Conservation (phyloP, 2,113 vertebrate species). For the Phylloscopus whistleri region DNA sequence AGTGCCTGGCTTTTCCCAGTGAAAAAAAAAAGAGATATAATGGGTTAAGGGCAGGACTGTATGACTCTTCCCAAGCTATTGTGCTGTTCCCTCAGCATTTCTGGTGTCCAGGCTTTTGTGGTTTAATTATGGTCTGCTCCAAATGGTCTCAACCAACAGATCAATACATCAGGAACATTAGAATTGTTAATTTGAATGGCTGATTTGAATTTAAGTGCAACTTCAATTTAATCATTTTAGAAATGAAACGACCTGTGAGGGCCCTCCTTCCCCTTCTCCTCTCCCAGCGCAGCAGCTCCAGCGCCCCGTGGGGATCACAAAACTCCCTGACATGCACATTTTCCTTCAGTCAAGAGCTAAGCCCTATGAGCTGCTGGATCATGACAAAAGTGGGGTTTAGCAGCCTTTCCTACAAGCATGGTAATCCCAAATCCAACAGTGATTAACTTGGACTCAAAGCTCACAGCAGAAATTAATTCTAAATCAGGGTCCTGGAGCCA, state of each 20-base stretch:
- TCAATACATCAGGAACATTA: conserved; percentile 64
- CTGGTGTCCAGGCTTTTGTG: conserved; percentile 52
- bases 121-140: conserved; percentile 61
- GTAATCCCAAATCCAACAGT: conserved; percentile 61
- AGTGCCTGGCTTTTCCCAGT: background rate
- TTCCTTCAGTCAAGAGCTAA: conserved; percentile 47
- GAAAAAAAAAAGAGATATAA: background rate
- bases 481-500: conserved; percentile 27
- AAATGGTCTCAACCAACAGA: conserved; percentile 57
- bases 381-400: conserved; percentile 39
- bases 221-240: conserved; percentile 55
- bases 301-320: background rate
- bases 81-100: background rate
- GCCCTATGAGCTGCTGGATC: conserved; percentile 43
- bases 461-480: conserved; percentile 55
- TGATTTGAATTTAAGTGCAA: conserved; percentile 69
- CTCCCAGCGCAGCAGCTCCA: background rate
- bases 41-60: background rate
- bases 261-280: background rate
- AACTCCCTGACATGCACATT: conserved; percentile 28
- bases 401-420: conserved; percentile 32
- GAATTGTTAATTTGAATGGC: conserved; percentile 64
- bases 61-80: background rate
- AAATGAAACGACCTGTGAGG: conserved; percentile 5
- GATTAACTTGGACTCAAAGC: conserved; percentile 49